Percentiles rank a stretch among this genome's conserved stretches.
phyloP scores from a whole-genome alignment of 2,113 vertebrate species.

The Echinops telfairi region DNA sequence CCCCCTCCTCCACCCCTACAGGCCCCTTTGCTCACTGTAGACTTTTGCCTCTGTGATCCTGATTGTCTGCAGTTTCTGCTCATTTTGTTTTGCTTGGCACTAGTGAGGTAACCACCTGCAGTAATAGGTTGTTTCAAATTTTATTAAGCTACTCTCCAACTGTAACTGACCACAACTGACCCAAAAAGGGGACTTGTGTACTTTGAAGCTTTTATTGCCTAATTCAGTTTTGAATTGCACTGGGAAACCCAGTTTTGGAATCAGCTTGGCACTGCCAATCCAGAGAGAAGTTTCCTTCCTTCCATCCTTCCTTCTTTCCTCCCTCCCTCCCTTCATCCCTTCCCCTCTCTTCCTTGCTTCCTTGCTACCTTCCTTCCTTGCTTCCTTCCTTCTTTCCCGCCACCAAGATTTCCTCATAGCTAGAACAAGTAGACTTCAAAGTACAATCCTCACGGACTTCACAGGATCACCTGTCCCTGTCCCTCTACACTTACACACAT shows the following conservation, averaged over 20 bases:
- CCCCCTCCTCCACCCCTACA: rapidly evolving
- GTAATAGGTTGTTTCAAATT: conserved; percentile 74
- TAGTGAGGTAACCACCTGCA: conserved; percentile 65
- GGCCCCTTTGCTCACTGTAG: neutral
- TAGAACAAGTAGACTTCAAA: neutral
- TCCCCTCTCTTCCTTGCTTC: too few species aligned
- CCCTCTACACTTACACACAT: neutral
- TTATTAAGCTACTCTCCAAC: conserved; percentile 68
- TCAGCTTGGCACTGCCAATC: conserved; percentile 57
- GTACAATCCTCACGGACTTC: neutral
- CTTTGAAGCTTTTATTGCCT: conserved; percentile 62
- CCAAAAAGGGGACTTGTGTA: conserved; percentile 19
- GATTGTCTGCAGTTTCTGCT: conserved; percentile 19
- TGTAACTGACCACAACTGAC: conserved; percentile 65
- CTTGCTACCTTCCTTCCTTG: neutral
- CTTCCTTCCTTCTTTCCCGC: neutral
- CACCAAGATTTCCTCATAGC: conserved; percentile 47
- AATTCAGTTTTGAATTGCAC: conserved; percentile 73
- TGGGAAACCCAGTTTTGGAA: conserved; percentile 53
- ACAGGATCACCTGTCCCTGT: neutral
- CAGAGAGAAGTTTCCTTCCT: neutral
- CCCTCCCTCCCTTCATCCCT: too few species aligned
- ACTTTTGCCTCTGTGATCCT: conserved; percentile 32
- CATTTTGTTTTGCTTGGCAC: conserved; percentile 50
- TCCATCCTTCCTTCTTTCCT: too few species aligned